Base-by-base conservation (phyloP, 2,888 invertebrate genomes). In the Drosophila subsilvestris region DNA sequence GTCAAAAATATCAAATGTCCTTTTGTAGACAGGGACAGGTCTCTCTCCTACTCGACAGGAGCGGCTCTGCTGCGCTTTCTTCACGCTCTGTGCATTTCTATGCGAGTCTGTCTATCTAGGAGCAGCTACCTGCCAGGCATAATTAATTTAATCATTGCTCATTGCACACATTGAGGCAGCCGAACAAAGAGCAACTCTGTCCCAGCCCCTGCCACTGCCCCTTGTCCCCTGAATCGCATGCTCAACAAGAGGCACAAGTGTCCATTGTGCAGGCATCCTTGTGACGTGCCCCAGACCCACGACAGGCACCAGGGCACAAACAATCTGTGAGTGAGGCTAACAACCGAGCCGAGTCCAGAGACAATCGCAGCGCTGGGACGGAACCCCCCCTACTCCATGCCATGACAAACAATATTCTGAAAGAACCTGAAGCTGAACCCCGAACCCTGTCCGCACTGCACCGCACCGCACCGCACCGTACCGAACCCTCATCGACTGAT, bases 1-100 rank as follows among this genome's bases (percentile, higher is more conserved):
- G 85, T 86, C 88, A 86, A 87, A 89, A 86, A 89, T 86, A 86
- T 86, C 89, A 85, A 86, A 86, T 86, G 82, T 86, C 85, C 85
- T 79, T 76, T 81, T 78, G 75, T 76, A 66, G 65, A 60, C 68
- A 78, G 72, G 65, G 62, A 61, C 68, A 78, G 72, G 68, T 63
- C 25, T 25, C 20, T 66, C 73, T 65, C 32, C 48, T 37, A 8
- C 50, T 17, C 37, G 44, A 32, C 42, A 20, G 27, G 47, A 32
- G 32, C 29, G 29, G 32, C 32, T 32, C 48, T 49, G 45, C 47
- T 62, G 45, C 43, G 10, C 48, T 66, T 58, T 72, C 60, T 60
- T 59, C 65, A 73, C 79, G 85, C 89, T 84, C 61, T 42, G n/a
- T 86, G 89, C 73, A 63, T 61, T 70, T 80, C 81, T 79, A 80